Evolutionary conservation across 2,113 vertebrate genomes (phyloP).

Genomic region (Toxotes chatareus): DNA sequence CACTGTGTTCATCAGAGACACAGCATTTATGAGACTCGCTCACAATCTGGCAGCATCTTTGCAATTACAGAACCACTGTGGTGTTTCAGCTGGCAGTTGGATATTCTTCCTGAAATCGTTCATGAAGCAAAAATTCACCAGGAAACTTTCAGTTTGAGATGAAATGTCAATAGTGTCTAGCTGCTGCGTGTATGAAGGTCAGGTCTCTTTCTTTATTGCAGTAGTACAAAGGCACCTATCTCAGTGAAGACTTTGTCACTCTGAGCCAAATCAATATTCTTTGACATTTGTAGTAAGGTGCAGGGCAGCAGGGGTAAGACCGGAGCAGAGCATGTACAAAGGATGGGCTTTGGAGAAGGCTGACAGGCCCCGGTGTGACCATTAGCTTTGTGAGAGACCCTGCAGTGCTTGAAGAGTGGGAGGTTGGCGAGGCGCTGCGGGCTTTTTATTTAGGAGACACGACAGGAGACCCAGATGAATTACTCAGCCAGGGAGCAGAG

Average conservation of each 20-base stretch:
- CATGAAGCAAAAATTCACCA: slow-evolving; percentile 16
- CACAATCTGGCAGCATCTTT: slow-evolving; percentile 23
- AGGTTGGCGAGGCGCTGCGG: slow-evolving; percentile 53
- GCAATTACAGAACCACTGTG: not conserved
- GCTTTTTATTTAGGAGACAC: slow-evolving; percentile 70
- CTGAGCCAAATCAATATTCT: slow-evolving; percentile 80
- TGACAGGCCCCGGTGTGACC: slow-evolving; percentile 79
- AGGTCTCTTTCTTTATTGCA: slow-evolving; percentile 64
- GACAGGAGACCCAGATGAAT: slow-evolving; percentile 72
- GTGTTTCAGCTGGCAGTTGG: slow-evolving; percentile 2
- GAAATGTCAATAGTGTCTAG: slow-evolving; percentile 64
- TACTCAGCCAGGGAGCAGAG: slow-evolving; percentile 54
- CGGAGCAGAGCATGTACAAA: slow-evolving; percentile 71
- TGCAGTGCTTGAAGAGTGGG: slow-evolving; percentile 61
- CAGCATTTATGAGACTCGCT: slow-evolving; percentile 25
- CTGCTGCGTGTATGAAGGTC: slow-evolving; percentile 65
- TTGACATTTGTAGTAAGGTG: slow-evolving; percentile 83
- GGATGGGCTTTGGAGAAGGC: slow-evolving; percentile 72
- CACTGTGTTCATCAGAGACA: slow-evolving; percentile 25
- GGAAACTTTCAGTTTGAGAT: slow-evolving; percentile 39
- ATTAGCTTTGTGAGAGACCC: slow-evolving; percentile 81
- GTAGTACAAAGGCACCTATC: slow-evolving; percentile 73
- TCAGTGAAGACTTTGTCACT: slow-evolving; percentile 77
- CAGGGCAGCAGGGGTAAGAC: slow-evolving; percentile 70
- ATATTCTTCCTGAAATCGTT: not conserved